Evolutionary conservation across 2,888 invertebrate species (phyloP), one percentile per base, ranked within the genome.

Genomic region (Orchesellides sinensis): DNA sequence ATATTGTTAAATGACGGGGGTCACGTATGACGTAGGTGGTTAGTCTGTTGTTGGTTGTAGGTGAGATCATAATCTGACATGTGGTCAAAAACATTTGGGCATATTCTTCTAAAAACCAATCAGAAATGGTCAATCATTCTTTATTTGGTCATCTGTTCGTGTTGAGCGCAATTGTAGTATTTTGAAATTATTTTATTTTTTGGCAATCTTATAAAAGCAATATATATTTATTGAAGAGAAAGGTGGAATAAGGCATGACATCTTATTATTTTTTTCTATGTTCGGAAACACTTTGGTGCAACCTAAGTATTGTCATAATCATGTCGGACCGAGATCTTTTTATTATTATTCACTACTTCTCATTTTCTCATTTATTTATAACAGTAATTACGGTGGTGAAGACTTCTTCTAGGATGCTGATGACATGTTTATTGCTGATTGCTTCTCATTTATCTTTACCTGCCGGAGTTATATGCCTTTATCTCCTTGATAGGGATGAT

Each of bases 31-130:
- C 10, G 27, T 32, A 17, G 35, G 19, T 32, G 21, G 32, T 29
- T 61, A 8, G n/a, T 40, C 21, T 23, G 63, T 40, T 12, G 35
- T 35, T 40, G 61, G 23, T 10, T 21, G 35, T 65, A 10, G 65
- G 54, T 54, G 68, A 56, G 54, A 29, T 12, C 23, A 65, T 74
- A 65, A 74, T 32, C 25, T 66, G 75, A 66, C 75, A 75, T 35
- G 66, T 52, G 27, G 23, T 65, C 66, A 45, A 54, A 40, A 52
- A 49, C 52, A n/a, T 68, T 77, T 78, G 69, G 69, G 35, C 23
- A 61, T 69, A 45, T 66, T 65, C 35, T 75, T 27, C 21, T 19
- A 25, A 63, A 70, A 78, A 61, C 25, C n/a, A 56, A 68, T 47
- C 45, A 17, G 21, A 68, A 68, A 47, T 59, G 77, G 68, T 56